Evolutionary conservation across 2,797 vertebrate genomes (phyloP), one percentile per base, ranked within the genome.

Genomic region (Sebastes steindachneri): DNA sequence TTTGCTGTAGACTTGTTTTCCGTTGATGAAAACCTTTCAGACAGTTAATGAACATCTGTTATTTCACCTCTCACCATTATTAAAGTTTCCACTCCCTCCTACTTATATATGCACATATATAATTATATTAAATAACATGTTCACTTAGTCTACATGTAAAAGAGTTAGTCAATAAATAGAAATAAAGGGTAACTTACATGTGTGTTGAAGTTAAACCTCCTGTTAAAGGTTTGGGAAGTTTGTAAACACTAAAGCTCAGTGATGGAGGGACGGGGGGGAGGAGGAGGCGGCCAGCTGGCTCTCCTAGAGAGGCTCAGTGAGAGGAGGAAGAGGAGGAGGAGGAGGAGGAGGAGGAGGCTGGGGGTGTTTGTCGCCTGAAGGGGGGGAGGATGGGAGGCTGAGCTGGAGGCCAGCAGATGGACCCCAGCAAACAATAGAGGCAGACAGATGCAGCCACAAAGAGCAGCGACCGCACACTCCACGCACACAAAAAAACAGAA

Each of bases 391-490:
- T 19, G 17, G 45, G 45, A 48, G 45, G 41, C 15, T 45, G 41
- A 45, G 41, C 14, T 45, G 68, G 80, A 86, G 89, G 82, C 87
- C 91, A 91, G 95, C 95, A 95, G 95, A 96, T 95, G 95, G 95
- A 96, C 89, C 80, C 77, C 85, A 72, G 66, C 77, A 88, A 93
- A 95, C 94, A 95, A 95, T 93, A 31, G 86, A 88, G 80, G 69
- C 83, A 80, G 89, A 93, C 94, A 95, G 93, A 95, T 94, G 94
- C 91, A 94, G 86, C 76, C 90, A 94, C 94, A 95, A 95, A 94
- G 91, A 94, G 25, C 77, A 54, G 75, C 63, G 11, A 21, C 41
- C 12, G 37, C 37, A 41, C 37, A 41, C 37, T 41, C 37, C 12
- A 41, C 1, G 12, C 37, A 41, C 37, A 41, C 37, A 41, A 14